Conservation (phyloP, 2,797 vertebrate genomes). For the Phoxinus dragarum region DNA sequence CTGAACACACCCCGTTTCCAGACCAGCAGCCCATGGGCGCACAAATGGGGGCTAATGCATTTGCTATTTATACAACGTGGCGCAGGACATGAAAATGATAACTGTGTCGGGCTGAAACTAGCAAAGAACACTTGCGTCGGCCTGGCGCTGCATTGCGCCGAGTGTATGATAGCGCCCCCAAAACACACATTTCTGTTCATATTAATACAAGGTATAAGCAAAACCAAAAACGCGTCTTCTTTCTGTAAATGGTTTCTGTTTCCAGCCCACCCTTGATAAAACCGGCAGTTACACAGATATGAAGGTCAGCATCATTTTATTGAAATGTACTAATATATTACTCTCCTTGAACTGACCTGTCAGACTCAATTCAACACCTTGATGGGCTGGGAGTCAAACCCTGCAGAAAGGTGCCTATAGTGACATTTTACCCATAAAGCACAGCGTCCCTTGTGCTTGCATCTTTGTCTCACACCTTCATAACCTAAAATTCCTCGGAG, state of each 20-base stretch:
- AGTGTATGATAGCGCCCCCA: too few species aligned
- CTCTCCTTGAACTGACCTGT: not conserved
- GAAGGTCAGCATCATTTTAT: constrained; percentile 11
- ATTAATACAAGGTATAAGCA: not conserved
- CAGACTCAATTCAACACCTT: not conserved
- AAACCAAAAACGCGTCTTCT: not conserved
- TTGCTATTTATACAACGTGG: too few species aligned
- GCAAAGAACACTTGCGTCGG: too few species aligned
- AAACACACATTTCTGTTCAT: not conserved
- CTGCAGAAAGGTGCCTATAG: not conserved
- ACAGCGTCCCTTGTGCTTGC: not conserved
- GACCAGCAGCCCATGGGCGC: too few species aligned
- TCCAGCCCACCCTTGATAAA: not conserved
- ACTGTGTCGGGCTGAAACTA: too few species aligned
- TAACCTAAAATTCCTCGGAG: constrained; percentile 21
- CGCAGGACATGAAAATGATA: too few species aligned
- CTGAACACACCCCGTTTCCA: too few species aligned
- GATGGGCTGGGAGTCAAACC: not conserved
- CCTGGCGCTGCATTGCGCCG: too few species aligned
- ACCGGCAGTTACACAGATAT: not conserved
- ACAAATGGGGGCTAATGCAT: too few species aligned
- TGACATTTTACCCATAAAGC: constrained; percentile 7
- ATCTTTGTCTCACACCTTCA: constrained; percentile 13
- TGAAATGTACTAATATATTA: not conserved
- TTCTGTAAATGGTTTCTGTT: not conserved